Evolutionary conservation across 2,888 invertebrate species (phyloP).

Genomic region (Lymantria monacha): DNA sequence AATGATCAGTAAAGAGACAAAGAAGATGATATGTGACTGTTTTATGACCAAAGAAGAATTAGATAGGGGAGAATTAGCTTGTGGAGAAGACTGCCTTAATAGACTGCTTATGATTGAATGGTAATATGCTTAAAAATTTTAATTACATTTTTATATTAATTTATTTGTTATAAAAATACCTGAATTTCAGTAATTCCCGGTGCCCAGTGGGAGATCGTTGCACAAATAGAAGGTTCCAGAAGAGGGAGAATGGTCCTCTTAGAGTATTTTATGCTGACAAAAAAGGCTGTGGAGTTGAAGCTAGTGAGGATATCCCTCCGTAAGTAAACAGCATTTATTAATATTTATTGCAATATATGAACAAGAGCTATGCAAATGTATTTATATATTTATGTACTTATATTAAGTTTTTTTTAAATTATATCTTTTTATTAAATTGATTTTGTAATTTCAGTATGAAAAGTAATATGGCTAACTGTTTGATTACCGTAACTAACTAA

Average conservation of each 20-base stretch:
- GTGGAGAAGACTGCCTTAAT: slow-evolving; percentile 98
- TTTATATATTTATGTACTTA: not conserved
- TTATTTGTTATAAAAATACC: not conserved
- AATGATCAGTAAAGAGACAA: slow-evolving; percentile 94
- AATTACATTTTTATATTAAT: not conserved
- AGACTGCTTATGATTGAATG: slow-evolving; percentile 99
- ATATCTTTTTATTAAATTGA: not conserved
- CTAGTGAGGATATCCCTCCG: slow-evolving; percentile 87
- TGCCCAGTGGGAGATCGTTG: slow-evolving; percentile 95
- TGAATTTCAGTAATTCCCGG: slow-evolving; percentile 88
- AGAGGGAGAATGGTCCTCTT: slow-evolving; percentile 90
- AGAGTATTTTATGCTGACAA: slow-evolving; percentile 95
- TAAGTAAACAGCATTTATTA: slow-evolving; percentile 55
- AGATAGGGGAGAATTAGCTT: slow-evolving; percentile 91
- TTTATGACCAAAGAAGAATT: slow-evolving; percentile 94
- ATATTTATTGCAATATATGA: not conserved
- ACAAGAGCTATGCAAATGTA: not conserved
- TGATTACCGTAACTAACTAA: no score
- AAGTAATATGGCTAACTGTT: no score
- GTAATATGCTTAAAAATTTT: slow-evolving; percentile 67
- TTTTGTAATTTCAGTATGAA: no score
- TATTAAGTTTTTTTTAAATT: not conserved
- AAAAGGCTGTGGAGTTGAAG: slow-evolving; percentile 97
- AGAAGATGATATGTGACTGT: slow-evolving; percentile 97
- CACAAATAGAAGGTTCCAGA: slow-evolving; percentile 97